phyloP scores from a whole-genome alignment of 2,888 invertebrate genomes.

The Macaria notata region DNA sequence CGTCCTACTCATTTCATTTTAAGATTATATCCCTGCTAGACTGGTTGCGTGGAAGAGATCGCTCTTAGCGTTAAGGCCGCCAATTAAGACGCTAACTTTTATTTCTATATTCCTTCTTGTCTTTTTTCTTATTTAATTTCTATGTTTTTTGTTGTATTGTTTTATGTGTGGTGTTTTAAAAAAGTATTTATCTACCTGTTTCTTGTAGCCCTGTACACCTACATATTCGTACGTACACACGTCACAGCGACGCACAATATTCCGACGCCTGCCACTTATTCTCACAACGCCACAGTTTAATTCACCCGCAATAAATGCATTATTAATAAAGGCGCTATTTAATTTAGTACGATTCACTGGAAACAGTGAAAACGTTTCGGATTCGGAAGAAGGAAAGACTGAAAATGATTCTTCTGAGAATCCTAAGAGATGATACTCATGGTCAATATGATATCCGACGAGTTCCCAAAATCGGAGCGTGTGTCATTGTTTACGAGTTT shows the following conservation, averaged over 20 bases:
- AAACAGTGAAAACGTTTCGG: constrained; percentile 11
- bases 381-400: constrained; percentile 11
- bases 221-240: constrained; percentile 22
- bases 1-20: too few species aligned
- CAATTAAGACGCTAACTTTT: too few species aligned
- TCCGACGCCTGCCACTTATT: constrained; percentile 19
- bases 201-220: background rate
- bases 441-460: constrained; percentile 1
- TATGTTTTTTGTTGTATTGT: too few species aligned
- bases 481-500: constrained; percentile 22
- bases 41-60: too few species aligned
- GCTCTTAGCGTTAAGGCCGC: too few species aligned
- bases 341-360: constrained; percentile 12
- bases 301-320: constrained; percentile 54
- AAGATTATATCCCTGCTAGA: too few species aligned
- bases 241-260: constrained; percentile 26
- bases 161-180: too few species aligned
- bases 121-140: too few species aligned
- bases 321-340: constrained; percentile 44
- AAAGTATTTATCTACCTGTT: background rate
- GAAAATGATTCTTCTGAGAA: background rate
- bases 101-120: too few species aligned
- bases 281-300: constrained; percentile 39
- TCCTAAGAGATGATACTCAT: constrained; percentile 9
- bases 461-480: constrained; percentile 2